These are phyloP conservation scores for Patella caerulea DNA, from an alignment of 2,888 invertebrate genomes.

Conservation along the genomic window DNA sequence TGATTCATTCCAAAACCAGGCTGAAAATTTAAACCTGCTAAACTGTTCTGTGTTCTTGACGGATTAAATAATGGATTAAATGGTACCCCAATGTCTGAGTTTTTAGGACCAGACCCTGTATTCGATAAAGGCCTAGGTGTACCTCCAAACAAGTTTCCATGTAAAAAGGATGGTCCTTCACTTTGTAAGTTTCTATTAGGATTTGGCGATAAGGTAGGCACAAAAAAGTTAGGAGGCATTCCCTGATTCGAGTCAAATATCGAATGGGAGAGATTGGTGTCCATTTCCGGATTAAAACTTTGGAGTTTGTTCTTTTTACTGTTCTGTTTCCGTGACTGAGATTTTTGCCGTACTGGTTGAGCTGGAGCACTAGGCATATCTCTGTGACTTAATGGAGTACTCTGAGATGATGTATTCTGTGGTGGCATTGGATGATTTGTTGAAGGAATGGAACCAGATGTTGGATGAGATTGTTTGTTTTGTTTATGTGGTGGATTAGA, in stretches of 20 bases:
- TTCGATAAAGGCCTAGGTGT: slow-evolving; percentile 55
- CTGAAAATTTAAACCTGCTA: slow-evolving; percentile 65
- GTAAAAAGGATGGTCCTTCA: slow-evolving; percentile 64
- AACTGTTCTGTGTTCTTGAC: slow-evolving; percentile 62
- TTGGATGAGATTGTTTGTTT: slow-evolving; percentile 16
- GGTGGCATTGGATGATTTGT: slow-evolving; percentile 41
- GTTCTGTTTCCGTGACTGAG: slow-evolving; percentile 32
- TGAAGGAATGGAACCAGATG: slow-evolving; percentile 36
- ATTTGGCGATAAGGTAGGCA: slow-evolving; percentile 62
- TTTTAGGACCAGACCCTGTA: slow-evolving; percentile 57
- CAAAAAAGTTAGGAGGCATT: slow-evolving; percentile 65
- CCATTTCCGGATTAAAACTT: slow-evolving; percentile 54
- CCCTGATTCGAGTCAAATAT: slow-evolving; percentile 59
- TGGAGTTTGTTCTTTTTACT: slow-evolving; percentile 37
- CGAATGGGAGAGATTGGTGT: slow-evolving; percentile 53
- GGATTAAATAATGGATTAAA: slow-evolving; percentile 63
- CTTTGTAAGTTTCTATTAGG: slow-evolving; percentile 58
- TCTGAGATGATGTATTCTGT: slow-evolving; percentile 45
- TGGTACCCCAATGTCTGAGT: slow-evolving; percentile 51
- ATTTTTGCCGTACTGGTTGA: slow-evolving; percentile 32
- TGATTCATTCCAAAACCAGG: slow-evolving; percentile 65
- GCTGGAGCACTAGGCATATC: slow-evolving; percentile 37
- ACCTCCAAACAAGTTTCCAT: slow-evolving; percentile 61
- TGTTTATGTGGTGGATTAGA: slow-evolving; percentile 19
- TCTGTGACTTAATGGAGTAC: slow-evolving; percentile 33